phyloP scores from a whole-genome alignment of 2,113 vertebrate genomes.

The Chitala chitala region DNA sequence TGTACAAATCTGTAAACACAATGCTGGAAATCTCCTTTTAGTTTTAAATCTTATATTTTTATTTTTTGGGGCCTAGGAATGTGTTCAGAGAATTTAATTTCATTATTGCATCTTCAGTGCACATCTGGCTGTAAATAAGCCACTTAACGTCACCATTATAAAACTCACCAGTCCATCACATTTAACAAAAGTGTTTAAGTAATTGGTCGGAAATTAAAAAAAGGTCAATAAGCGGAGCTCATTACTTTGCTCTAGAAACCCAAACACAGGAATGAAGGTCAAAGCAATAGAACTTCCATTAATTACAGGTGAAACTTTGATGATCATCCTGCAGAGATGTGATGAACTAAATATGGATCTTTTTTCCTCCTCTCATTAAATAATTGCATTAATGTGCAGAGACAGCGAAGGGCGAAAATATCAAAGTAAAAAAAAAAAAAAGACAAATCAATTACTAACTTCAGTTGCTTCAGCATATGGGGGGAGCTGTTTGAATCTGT shows the following conservation, averaged over 20 bases:
- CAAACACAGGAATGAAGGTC: constrained; percentile 28
- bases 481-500: constrained; percentile 3
- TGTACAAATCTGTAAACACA: not conserved
- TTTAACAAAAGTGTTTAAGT: constrained; percentile 50
- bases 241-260: constrained; percentile 42
- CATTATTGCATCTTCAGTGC: constrained; percentile 10
- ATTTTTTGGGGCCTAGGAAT: constrained; percentile 12
- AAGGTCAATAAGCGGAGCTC: constrained; percentile 33
- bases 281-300: constrained; percentile 35
- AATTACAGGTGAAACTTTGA: constrained; percentile 28
- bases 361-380: constrained; percentile 16
- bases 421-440: constrained; percentile 23
- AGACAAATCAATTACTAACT: constrained; percentile 11
- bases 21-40: constrained; percentile 16
- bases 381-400: constrained; percentile 35
- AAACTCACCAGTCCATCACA: constrained; percentile 42
- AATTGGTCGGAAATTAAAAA: constrained; percentile 41
- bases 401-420: constrained; percentile 19
- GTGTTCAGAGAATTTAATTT: constrained; percentile 5
- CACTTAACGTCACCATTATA: constrained; percentile 37
- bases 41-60: not conserved
- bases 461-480: not conserved
- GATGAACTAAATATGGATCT: constrained; percentile 19
- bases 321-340: constrained; percentile 4
- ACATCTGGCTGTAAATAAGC: constrained; percentile 31